These are phyloP conservation scores for Mixornis gularis DNA, from an alignment of 2,113 vertebrate species.

Conservation along the genomic window DNA sequence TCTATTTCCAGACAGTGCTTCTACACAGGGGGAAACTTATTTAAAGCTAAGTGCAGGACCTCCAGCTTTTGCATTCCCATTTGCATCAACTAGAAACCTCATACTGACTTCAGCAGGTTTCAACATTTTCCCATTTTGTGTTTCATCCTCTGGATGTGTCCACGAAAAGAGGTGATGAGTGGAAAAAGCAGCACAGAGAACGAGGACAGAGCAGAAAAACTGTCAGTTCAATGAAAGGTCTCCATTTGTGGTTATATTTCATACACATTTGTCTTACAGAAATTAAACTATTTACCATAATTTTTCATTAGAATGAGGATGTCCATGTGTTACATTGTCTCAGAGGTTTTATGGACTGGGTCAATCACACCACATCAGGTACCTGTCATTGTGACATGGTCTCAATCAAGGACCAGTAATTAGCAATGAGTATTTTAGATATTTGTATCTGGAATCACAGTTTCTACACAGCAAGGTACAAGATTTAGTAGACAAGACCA, in stretches of 20 bases:
- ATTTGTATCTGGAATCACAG: not conserved
- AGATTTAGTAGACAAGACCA: not conserved
- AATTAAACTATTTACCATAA: not conserved
- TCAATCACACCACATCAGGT: not conserved
- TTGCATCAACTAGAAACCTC: not conserved
- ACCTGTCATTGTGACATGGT: not conserved
- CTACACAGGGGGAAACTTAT: not conserved
- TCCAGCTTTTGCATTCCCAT: not conserved
- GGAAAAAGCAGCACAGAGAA: not conserved
- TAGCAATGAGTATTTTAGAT: not conserved
- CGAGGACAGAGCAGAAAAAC: not conserved
- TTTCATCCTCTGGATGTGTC: not conserved
- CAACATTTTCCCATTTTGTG: not conserved
- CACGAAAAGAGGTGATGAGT: fast-evolving
- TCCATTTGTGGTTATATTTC: not conserved
- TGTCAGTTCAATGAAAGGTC: not conserved
- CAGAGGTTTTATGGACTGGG: not conserved
- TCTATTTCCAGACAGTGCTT: not conserved
- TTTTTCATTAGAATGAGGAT: not conserved
- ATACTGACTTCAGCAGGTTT: not conserved
- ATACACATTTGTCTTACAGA: not conserved
- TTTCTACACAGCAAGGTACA: not conserved
- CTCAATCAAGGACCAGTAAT: not conserved
- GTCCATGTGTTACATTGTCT: not conserved
- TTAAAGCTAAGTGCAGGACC: not conserved